These are phyloP conservation scores for Diachasmimorpha longicaudata DNA, from an alignment of 1,140 invertebrate genomes.

Conservation along the genomic window DNA sequence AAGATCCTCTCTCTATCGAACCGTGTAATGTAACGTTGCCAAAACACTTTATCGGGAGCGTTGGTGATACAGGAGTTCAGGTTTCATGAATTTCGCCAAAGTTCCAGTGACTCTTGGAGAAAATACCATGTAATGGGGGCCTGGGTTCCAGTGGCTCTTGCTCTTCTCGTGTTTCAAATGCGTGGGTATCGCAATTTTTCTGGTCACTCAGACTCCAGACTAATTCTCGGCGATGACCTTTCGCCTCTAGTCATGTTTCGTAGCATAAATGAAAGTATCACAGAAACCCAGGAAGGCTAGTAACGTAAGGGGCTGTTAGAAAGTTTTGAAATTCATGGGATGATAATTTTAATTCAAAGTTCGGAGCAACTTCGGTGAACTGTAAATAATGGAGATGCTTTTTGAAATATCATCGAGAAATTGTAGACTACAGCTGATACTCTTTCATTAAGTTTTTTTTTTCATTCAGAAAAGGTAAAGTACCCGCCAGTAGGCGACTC, in stretches of 20 bases:
- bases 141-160: neutral
- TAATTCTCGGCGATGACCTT: neutral
- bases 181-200: neutral
- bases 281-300: neutral
- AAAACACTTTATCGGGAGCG: no score
- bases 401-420: no score
- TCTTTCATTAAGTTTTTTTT: no score
- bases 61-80: no score
- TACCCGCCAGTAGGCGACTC: no score
- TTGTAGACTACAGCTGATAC: no score
- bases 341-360: neutral
- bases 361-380: neutral
- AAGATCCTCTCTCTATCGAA: no score
- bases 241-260: neutral
- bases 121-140: no score
- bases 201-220: neutral
- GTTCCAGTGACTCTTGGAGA: no score
- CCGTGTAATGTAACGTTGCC: no score
- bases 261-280: neutral
- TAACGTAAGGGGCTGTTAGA: neutral
- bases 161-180: neutral
- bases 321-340: neutral
- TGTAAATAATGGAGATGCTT: neutral
- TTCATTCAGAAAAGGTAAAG: no score
- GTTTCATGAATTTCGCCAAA: no score